These are phyloP conservation scores for Emesis russula DNA, from an alignment of 2,888 invertebrate genomes.

Conservation along the genomic window DNA sequence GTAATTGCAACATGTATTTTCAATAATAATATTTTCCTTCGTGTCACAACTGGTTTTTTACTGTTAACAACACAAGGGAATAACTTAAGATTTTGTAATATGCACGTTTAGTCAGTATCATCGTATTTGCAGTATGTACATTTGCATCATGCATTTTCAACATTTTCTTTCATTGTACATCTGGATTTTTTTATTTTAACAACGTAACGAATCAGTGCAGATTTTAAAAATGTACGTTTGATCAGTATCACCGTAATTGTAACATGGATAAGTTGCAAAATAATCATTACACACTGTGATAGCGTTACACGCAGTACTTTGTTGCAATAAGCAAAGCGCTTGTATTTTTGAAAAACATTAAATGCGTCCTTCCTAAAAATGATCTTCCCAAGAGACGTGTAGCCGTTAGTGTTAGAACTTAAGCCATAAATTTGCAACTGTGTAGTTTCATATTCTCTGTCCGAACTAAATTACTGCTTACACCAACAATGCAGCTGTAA, in stretches of 20 bases:
- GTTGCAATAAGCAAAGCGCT: neutral
- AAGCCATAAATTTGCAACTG: slow-evolving; percentile 21
- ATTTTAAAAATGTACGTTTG: neutral
- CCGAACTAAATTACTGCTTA: slow-evolving; percentile 13
- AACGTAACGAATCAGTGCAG: neutral
- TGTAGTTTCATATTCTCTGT: slow-evolving; percentile 12
- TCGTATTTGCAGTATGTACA: too few species aligned
- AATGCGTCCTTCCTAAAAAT: neutral
- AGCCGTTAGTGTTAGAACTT: slow-evolving; percentile 14
- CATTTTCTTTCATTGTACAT: too few species aligned
- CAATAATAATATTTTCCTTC: too few species aligned
- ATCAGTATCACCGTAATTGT: neutral
- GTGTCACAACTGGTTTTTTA: too few species aligned
- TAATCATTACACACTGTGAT: neutral
- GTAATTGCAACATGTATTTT: too few species aligned
- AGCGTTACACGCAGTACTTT: neutral
- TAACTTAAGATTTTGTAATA: too few species aligned
- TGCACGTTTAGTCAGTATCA: too few species aligned
- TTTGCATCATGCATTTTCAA: too few species aligned
- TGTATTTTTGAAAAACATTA: neutral
- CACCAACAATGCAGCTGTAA: slow-evolving; percentile 16
- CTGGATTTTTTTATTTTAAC: neutral
- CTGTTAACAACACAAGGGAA: too few species aligned
- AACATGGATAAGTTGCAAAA: neutral
- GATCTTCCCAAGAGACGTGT: neutral